Evolutionary conservation across 2,797 vertebrate genomes (phyloP).

Genomic region (Cephalopachus bancanus): DNA sequence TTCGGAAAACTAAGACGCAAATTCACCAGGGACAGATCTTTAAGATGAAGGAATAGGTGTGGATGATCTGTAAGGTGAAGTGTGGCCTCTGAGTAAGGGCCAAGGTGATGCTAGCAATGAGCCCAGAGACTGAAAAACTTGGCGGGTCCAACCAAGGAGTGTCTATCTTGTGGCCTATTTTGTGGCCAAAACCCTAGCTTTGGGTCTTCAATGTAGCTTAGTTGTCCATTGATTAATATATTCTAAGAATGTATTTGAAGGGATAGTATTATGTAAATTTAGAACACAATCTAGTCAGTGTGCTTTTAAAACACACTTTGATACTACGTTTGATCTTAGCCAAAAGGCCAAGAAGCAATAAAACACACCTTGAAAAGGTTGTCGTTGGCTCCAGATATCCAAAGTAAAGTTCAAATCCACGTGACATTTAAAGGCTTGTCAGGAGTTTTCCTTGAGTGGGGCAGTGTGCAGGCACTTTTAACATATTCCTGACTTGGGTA

Average conservation of each 20-base stretch:
- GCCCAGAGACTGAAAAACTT: not conserved
- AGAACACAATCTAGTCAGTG: not conserved
- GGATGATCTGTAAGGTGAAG: no score
- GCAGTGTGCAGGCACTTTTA: not conserved
- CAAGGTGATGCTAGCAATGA: not conserved
- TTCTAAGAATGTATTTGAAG: not conserved
- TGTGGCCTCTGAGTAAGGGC: not conserved
- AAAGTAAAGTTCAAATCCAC: not conserved
- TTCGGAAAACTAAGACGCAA: not conserved
- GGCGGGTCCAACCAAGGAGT: not conserved
- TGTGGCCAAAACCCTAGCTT: not conserved
- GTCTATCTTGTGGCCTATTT: not conserved
- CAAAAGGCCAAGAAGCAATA: not conserved
- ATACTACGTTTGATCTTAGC: no score
- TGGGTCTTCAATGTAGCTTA: not conserved
- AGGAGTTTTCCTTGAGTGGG: not conserved
- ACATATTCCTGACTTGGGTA: not conserved
- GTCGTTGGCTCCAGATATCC: not conserved
- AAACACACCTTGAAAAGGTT: not conserved
- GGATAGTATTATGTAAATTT: not conserved
- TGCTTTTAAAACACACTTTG: not conserved
- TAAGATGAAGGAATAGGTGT: not conserved
- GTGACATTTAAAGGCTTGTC: not conserved
- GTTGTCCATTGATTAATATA: not conserved
- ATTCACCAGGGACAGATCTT: not conserved